These are phyloP conservation scores for Brenthis ino DNA, from an alignment of 2,888 invertebrate species.

Conservation along the genomic window DNA sequence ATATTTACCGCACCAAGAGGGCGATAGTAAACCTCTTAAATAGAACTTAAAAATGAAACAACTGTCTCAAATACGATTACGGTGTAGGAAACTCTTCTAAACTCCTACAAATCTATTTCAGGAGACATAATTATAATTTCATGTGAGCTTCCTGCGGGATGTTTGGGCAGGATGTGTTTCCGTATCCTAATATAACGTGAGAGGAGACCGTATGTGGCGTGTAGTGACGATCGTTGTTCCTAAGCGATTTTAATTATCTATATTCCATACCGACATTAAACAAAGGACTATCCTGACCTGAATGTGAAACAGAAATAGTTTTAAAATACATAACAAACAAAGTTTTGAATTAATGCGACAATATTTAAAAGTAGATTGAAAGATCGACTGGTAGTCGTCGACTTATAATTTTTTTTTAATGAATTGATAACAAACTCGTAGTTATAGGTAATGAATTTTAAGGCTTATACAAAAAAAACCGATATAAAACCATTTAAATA, in stretches of 20 bases:
- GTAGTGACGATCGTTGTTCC: not conserved
- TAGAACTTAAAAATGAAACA: not conserved
- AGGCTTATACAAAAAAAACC: too few relatives aligned
- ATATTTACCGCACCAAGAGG: not conserved
- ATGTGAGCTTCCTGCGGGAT: slow-evolving; percentile 16
- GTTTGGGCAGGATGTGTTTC: slow-evolving; percentile 30
- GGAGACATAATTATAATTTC: slow-evolving; percentile 25
- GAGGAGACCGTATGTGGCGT: not conserved
- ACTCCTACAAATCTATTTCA: slow-evolving; percentile 20
- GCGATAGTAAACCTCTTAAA: not conserved
- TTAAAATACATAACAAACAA: too few relatives aligned
- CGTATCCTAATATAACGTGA: slow-evolving; percentile 11
- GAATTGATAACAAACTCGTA: too few relatives aligned
- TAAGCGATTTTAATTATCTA: not conserved
- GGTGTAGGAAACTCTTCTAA: not conserved
- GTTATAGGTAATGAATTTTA: too few relatives aligned
- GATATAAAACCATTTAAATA: too few relatives aligned
- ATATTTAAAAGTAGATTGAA: too few relatives aligned
- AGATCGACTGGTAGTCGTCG: too few relatives aligned
- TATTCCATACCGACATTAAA: too few relatives aligned
- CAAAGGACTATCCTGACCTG: too few relatives aligned
- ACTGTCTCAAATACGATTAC: not conserved
- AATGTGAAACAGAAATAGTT: too few relatives aligned
- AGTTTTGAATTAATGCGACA: too few relatives aligned
- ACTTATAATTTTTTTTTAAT: too few relatives aligned